A percentile compares a stretch with the other conserved stretches of the same genome.
Conservation (phyloP, 2,888 invertebrate species). For the Heliconius aoede region DNA sequence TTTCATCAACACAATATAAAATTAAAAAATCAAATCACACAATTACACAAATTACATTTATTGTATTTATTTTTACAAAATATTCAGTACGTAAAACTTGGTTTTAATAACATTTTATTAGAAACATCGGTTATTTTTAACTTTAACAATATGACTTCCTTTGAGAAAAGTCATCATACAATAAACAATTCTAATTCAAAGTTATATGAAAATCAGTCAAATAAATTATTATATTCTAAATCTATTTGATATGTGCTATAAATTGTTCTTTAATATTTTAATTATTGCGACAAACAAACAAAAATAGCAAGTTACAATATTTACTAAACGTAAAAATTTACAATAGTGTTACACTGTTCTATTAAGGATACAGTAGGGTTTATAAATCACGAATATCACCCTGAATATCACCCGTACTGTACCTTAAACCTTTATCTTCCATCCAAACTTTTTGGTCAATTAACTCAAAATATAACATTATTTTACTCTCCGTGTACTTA, state of each 20-base stretch:
- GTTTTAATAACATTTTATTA: background rate
- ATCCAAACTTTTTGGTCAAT: too few species aligned
- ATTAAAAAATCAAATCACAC: background rate
- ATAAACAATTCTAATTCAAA: too few species aligned
- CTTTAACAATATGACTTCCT: background rate
- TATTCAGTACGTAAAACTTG: background rate
- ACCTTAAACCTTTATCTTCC: too few species aligned
- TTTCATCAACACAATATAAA: conserved; percentile 19
- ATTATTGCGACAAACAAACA: background rate
- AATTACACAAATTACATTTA: conserved; percentile 7
- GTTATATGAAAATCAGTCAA: background rate
- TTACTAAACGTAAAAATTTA: too few species aligned
- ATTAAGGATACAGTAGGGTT: too few species aligned
- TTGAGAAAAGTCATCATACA: too few species aligned
- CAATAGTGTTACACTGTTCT: too few species aligned
- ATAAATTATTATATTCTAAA: background rate
- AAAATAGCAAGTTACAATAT: background rate
- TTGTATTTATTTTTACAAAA: background rate
- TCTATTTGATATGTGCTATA: background rate
- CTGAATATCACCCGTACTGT: too few species aligned
- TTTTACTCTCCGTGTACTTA: background rate
- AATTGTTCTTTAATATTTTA: background rate
- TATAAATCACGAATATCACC: too few species aligned
- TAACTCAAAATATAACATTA: too few species aligned
- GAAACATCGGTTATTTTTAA: background rate